Evolutionary conservation across 2,113 vertebrate genomes (phyloP).

Genomic region (Hirundichthys speculiger): DNA sequence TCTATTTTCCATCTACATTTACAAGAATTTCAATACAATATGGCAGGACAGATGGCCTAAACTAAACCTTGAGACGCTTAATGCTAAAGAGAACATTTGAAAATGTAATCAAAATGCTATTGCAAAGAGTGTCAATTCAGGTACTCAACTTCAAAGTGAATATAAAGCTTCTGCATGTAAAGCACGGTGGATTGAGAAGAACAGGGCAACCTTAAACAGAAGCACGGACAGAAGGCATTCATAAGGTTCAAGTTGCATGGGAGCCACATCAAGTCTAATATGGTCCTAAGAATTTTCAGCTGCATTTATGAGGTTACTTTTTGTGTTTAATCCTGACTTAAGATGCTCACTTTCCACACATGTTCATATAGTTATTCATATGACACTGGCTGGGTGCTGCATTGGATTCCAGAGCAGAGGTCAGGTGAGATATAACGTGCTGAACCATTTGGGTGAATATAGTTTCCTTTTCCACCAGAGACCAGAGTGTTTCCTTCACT

Average conservation of each 20-base stretch:
- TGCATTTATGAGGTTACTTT: conserved; percentile 66
- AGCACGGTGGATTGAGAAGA: conserved; percentile 61
- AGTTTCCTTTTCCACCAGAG: conserved; percentile 8
- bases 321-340: conserved; percentile 70
- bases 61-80: conserved; percentile 35
- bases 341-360: conserved; percentile 46
- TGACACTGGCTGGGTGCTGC: conserved; percentile 39
- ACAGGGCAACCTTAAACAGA: conserved; percentile 55
- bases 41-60: conserved; percentile 31
- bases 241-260: conserved; percentile 68
- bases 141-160: conserved; percentile 49
- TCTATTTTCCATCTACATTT: conserved; percentile 24
- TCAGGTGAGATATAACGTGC: conserved; percentile 28
- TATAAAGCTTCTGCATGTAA: conserved; percentile 72
- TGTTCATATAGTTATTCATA: conserved; percentile 50
- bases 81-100: conserved; percentile 24
- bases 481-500: conserved; percentile 2
- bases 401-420: conserved; percentile 35
- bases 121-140: conserved; percentile 59
- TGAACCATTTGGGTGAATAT: conserved; percentile 32
- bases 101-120: conserved; percentile 39
- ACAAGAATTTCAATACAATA: conserved; percentile 17
- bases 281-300: conserved; percentile 61
- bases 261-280: conserved; percentile 52
- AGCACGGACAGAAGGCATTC: conserved; percentile 72